These are phyloP conservation scores for Drosophila erecta DNA, from an alignment of 1,140 invertebrate genomes.

Conservation along the genomic window DNA sequence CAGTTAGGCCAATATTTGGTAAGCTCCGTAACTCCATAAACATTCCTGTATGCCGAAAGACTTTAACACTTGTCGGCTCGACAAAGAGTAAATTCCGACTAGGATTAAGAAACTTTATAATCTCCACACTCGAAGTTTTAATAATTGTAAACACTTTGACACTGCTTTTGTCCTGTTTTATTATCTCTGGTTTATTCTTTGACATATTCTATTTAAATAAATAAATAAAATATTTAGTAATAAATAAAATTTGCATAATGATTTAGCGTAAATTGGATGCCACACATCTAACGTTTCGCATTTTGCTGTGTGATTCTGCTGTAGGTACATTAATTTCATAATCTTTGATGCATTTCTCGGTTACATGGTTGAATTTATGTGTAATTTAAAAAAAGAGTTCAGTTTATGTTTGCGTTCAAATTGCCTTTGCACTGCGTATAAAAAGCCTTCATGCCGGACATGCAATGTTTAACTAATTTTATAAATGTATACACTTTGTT, in stretches of 20 bases:
- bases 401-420: slow-evolving; percentile 22
- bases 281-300: slow-evolving; percentile 47
- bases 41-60: not conserved
- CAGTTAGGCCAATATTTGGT: not conserved
- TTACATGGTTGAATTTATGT: slow-evolving; percentile 39
- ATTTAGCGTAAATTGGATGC: slow-evolving; percentile 65
- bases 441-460: slow-evolving; percentile 61
- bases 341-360: slow-evolving; percentile 45
- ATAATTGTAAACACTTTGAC: slow-evolving; percentile 49
- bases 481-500: slow-evolving; percentile 54
- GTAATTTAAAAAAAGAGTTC: slow-evolving; percentile 33
- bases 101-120: slow-evolving; percentile 11
- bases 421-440: slow-evolving; percentile 36
- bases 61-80: not conserved
- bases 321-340: slow-evolving; percentile 49
- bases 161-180: slow-evolving; percentile 74
- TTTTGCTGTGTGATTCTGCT: slow-evolving; percentile 36
- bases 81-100: not conserved
- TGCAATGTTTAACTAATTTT: slow-evolving; percentile 62
- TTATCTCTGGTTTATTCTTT: slow-evolving; percentile 80
- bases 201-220: slow-evolving; percentile 83
- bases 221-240: slow-evolving; percentile 83
- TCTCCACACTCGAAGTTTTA: slow-evolving; percentile 9
- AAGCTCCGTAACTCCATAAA: not conserved
- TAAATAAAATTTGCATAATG: slow-evolving; percentile 75